Evolutionary conservation across 2,888 invertebrate species (phyloP).

Genomic region (Andrena bicolor): DNA sequence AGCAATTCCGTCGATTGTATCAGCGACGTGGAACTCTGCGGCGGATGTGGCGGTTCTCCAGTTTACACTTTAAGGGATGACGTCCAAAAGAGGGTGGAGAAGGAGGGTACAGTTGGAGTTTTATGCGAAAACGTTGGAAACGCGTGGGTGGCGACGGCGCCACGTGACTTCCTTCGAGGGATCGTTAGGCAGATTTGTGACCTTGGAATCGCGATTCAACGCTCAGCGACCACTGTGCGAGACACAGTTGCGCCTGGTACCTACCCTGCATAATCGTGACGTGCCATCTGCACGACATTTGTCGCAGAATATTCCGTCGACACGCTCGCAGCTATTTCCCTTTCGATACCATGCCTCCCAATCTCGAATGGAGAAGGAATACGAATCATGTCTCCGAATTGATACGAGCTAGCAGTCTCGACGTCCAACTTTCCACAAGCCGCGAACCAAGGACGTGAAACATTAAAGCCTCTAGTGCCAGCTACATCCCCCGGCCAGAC

Average conservation of each 20-base stretch:
- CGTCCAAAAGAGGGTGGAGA: no score
- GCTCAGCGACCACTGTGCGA: conserved; percentile 31
- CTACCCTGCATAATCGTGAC: conserved; percentile 48
- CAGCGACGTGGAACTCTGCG: neutral
- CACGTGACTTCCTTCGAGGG: conserved; percentile 61
- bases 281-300: conserved; percentile 33
- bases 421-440: neutral
- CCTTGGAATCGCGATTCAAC: conserved; percentile 54
- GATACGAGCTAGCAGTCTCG: neutral
- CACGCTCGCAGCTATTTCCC: neutral
- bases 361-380: neutral
- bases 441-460: neutral
- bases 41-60: neutral
- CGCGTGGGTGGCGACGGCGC: conserved; percentile 23
- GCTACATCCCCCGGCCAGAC: neutral
- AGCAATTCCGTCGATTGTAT: neutral
- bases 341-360: neutral
- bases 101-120: neutral
- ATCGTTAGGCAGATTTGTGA: conserved; percentile 54
- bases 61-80: neutral
- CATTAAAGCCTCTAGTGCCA: neutral
- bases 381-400: neutral
- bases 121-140: neutral
- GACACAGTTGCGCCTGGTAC: conserved; percentile 15
- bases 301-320: neutral